A percentile compares a stretch with the other conserved stretches of the same genome.
phyloP scores from a whole-genome alignment of 1,140 invertebrate genomes.

The Belonocnema kinseyi region DNA sequence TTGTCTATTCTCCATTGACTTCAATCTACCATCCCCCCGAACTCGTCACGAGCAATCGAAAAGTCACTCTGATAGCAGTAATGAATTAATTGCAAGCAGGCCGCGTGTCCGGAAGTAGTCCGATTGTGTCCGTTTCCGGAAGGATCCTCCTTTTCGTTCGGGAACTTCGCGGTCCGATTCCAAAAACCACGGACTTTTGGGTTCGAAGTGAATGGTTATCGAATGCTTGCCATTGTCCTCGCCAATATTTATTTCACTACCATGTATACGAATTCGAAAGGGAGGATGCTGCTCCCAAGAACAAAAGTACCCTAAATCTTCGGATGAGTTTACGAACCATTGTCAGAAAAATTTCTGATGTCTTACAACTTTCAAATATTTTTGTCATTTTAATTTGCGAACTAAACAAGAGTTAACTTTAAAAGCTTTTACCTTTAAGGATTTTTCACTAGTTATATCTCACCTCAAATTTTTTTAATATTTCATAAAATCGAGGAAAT shows the following conservation, averaged over 20 bases:
- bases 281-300: constrained; percentile 5
- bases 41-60: not conserved
- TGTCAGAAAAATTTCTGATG: not conserved
- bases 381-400: too few species aligned
- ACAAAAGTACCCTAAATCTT: constrained; percentile 11
- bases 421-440: too few species aligned
- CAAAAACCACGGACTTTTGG: constrained; percentile 10
- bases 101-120: constrained; percentile 60
- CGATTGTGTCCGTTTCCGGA: constrained; percentile 56
- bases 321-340: not conserved
- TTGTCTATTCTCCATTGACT: too few species aligned
- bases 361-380: not conserved
- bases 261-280: not conserved
- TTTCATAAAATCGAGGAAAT: too few species aligned
- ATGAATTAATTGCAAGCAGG: constrained; percentile 64
- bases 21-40: not conserved
- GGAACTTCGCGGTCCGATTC: not conserved
- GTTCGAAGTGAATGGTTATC: not conserved
- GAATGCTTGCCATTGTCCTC: constrained; percentile 53
- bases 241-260: constrained; percentile 66
- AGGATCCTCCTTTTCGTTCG: not conserved
- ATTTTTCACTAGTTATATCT: too few species aligned
- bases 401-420: too few species aligned
- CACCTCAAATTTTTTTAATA: too few species aligned
- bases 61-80: constrained; percentile 45